Evolutionary conservation across 2,888 invertebrate genomes (phyloP), one percentile per base, ranked within the genome.

Genomic region (Luperina nickerlii): DNA sequence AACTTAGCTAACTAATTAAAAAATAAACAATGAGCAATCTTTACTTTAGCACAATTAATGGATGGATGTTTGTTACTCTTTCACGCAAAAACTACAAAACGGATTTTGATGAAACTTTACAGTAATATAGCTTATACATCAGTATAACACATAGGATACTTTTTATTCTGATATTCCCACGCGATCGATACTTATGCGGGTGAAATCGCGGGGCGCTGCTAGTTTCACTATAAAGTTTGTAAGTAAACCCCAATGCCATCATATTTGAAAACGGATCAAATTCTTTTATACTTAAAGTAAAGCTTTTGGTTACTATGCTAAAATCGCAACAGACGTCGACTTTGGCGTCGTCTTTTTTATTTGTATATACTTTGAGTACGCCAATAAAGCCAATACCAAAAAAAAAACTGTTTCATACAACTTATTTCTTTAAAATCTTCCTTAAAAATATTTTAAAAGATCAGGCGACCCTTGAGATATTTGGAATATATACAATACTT

Each of bases 401-500:
- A 38, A 38, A 9, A 5, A 45, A 66, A 66, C 24, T 63, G 18
- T 6, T 48, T 73, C 24, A 15, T 27, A 48, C 13, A 48, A 66
- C 24, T 66, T 66, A 74, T 57, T 80, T 57, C 51, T 57, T 76
- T 81, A 27, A 15, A 68, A 81, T 76, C 68, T 27, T 81, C 13
- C 54, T 81, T 54, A 54, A 48, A 81, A 62, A 67, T 77, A 63
- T 71, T 67, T 78, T 38, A 42, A 84, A 72, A 80, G 63, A 45
- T 8, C 60, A 63, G 72, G 51, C n/a, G 18, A 70, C 9, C 38
- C 63, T 71, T 42, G 38, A 78, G 68, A 65, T 57, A 70, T 78
- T 42, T 45, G 15, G 48, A 75, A 67, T 72, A 69, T 63, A 70
- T 85, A 69, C 70, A 78, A 67, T 77, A 75, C 38, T 76, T 77